Evolutionary conservation across 2,888 invertebrate species (phyloP).

Genomic region (Orthosia incerta): DNA sequence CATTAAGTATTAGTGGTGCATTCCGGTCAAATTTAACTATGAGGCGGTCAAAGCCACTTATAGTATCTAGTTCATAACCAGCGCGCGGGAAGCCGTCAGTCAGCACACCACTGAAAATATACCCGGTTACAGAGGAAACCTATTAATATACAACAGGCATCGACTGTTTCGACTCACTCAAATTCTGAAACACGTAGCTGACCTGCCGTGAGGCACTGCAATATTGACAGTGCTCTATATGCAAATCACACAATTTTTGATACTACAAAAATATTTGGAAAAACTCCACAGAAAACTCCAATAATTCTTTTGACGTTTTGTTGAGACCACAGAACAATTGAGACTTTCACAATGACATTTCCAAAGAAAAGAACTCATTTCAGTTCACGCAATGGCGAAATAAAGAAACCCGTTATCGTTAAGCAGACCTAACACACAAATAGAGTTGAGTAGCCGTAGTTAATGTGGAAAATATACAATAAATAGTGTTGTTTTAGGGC

Average conservation of each 20-base stretch:
- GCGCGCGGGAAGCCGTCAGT: slow-evolving; percentile 6
- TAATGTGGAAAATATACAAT: slow-evolving; percentile 60
- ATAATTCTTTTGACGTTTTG: slow-evolving; percentile 41
- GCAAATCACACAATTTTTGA: slow-evolving; percentile 40
- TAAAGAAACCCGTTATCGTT: slow-evolving; percentile 26
- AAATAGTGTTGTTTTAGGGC: slow-evolving; percentile 70
- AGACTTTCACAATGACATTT: slow-evolving; percentile 28
- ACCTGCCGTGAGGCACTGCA: slow-evolving; percentile 43
- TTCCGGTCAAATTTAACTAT: not conserved
- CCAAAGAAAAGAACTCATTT: slow-evolving; percentile 26
- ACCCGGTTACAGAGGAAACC: slow-evolving; percentile 29
- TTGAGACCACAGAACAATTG: not conserved
- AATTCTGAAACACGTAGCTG: slow-evolving; percentile 21
- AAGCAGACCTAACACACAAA: slow-evolving; percentile 17
- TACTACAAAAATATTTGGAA: slow-evolving; percentile 34
- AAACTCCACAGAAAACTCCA: slow-evolving; percentile 9
- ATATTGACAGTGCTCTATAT: slow-evolving; percentile 38
- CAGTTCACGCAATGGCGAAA: slow-evolving; percentile 38
- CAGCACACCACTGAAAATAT: slow-evolving; percentile 31
- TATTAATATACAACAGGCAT: slow-evolving; percentile 49
- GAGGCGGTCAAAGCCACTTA: not conserved
- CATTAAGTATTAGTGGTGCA: slow-evolving; percentile 19
- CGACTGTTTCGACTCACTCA: slow-evolving; percentile 19
- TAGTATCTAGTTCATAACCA: slow-evolving; percentile 4
- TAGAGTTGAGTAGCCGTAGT: slow-evolving; percentile 29